phyloP scores from a whole-genome alignment of 2,888 invertebrate species.

The Alcis repandata region DNA sequence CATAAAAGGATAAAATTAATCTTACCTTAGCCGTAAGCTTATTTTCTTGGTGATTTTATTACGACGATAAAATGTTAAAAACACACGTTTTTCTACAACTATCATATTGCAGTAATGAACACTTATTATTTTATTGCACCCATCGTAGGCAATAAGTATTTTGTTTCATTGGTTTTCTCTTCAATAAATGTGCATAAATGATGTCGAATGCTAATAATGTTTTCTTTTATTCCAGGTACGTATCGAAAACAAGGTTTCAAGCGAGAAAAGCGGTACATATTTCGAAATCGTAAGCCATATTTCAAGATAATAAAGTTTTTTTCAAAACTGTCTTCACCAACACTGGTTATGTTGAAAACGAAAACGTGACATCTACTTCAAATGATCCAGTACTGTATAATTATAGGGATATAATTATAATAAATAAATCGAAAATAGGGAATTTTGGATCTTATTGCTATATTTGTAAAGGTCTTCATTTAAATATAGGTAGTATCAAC shows the following conservation, averaged over 20 bases:
- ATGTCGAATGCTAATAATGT: conserved; percentile 36
- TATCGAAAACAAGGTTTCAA: conserved; percentile 38
- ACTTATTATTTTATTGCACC: conserved; percentile 28
- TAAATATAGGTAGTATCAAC: conserved; percentile 15
- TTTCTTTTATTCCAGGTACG: conserved; percentile 64
- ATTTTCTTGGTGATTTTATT: conserved; percentile 3
- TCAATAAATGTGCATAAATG: conserved; percentile 6
- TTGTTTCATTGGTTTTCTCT: conserved; percentile 32
- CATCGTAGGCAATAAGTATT: conserved; percentile 20
- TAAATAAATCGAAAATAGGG: background rate
- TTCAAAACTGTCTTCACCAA: conserved; percentile 39
- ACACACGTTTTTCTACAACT: conserved; percentile 6
- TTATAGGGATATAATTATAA: too few relatives aligned
- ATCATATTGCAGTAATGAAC: conserved; percentile 31
- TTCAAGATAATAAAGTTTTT: conserved; percentile 46
- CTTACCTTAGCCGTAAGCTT: background rate
- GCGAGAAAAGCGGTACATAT: conserved; percentile 40
- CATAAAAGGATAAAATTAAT: background rate
- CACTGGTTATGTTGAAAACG: conserved; percentile 38
- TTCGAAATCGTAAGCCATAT: conserved; percentile 48
- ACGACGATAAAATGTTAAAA: background rate
- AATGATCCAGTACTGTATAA: conserved; percentile 37
- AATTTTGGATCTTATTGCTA: conserved; percentile 35
- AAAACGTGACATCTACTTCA: conserved; percentile 51
- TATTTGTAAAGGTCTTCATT: conserved; percentile 20